A percentile compares a stretch with the other conserved stretches of the same genome.
Evolutionary conservation across 2,888 invertebrate species (phyloP).

Genomic region (Malachius bipustulatus): DNA sequence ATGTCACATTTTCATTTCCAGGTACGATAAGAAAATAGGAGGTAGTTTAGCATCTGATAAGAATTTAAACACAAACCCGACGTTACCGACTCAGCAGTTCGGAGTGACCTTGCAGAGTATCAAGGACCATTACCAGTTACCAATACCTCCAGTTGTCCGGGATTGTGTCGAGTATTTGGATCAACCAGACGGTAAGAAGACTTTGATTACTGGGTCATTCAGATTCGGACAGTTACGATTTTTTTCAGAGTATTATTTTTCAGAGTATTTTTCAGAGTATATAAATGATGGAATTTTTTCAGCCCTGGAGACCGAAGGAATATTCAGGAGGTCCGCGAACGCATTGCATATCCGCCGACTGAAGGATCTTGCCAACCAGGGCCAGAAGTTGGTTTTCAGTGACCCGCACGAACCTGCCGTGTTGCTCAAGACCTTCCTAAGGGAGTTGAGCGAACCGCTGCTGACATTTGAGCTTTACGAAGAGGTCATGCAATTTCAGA

Average conservation of each 20-base stretch:
- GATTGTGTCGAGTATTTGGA: constrained; percentile 86
- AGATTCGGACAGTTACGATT: not conserved
- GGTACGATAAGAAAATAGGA: constrained; percentile 65
- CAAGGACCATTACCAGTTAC: constrained; percentile 71
- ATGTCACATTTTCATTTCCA: no score
- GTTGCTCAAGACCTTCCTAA: constrained; percentile 84
- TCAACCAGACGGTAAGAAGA: constrained; percentile 70
- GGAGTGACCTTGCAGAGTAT: constrained; percentile 89
- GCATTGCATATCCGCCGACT: constrained; percentile 71
- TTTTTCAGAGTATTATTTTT: constrained; percentile 1
- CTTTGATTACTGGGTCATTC: no score
- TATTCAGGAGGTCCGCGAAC: constrained; percentile 89
- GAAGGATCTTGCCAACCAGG: constrained; percentile 76
- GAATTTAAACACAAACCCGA: constrained; percentile 16
- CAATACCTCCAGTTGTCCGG: constrained; percentile 86
- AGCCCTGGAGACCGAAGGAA: constrained; percentile 91
- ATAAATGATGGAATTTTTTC: constrained; percentile 24
- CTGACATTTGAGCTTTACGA: constrained; percentile 89
- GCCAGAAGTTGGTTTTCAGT: constrained; percentile 66
- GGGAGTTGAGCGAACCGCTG: constrained; percentile 84
- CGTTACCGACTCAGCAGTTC: constrained; percentile 74
- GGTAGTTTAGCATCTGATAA: constrained; percentile 21
- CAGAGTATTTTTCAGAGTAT: no score
- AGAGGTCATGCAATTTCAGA: constrained; percentile 80
- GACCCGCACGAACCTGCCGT: constrained; percentile 92